A percentile compares a stretch with the other conserved stretches of the same genome.
phyloP scores from a whole-genome alignment of 1,140 invertebrate species.

The Caenorhabditis latens region DNA sequence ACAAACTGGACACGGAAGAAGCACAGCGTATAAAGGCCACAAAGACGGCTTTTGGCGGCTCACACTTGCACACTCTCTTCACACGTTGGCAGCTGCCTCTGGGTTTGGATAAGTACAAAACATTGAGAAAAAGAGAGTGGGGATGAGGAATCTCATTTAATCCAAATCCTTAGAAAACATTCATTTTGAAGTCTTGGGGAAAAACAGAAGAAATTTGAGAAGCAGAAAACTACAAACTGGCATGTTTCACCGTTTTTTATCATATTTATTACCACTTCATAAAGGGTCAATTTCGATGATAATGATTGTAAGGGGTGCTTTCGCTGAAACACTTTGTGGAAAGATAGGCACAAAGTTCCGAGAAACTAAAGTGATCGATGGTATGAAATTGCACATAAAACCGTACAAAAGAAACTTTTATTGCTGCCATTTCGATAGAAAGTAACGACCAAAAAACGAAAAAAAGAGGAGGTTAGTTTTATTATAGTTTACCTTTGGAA shows the following conservation, averaged over 20 bases:
- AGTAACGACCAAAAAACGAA: background rate
- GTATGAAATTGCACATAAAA: background rate
- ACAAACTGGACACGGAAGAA: slow-evolving; percentile 30
- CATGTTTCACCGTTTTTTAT: slow-evolving; percentile 18
- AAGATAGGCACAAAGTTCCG: background rate
- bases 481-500: background rate
- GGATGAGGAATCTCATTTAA: slow-evolving; percentile 3
- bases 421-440: background rate
- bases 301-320: background rate
- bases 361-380: slow-evolving; percentile 21
- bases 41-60: background rate
- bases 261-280: slow-evolving; percentile 10
- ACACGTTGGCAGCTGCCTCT: slow-evolving; percentile 33
- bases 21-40: slow-evolving; percentile 39
- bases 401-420: background rate
- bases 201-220: background rate
- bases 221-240: background rate
- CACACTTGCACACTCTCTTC: background rate
- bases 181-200: background rate
- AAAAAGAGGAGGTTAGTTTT: background rate
- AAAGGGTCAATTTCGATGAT: slow-evolving; percentile 22
- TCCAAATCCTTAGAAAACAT: background rate
- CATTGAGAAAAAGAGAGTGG: background rate
- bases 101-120: background rate
- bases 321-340: slow-evolving; percentile 6